Percentiles rank a stretch among this genome's conserved stretches.
These are phyloP conservation scores for Anhinga anhinga DNA, from an alignment of 2,113 vertebrate genomes.

Conservation along the genomic window DNA sequence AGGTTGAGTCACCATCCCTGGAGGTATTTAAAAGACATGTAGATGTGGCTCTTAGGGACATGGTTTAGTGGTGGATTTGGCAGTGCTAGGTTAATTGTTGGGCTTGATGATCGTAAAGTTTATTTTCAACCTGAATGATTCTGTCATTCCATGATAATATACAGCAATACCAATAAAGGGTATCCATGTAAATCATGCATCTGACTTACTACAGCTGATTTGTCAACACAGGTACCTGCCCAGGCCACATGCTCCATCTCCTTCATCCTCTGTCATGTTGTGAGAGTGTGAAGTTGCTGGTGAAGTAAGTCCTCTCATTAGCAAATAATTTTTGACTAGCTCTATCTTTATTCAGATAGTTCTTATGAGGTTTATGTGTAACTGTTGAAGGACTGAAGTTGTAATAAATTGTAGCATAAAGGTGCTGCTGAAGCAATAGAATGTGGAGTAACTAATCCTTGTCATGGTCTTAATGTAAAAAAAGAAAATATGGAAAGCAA, in stretches of 20 bases:
- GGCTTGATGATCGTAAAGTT: too few species aligned
- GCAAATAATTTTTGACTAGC: not conserved
- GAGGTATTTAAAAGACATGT: too few species aligned
- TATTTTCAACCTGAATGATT: too few species aligned
- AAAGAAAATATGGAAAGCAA: not conserved
- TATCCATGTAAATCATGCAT: not conserved
- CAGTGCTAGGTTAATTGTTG: too few species aligned
- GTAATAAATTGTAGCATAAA: not conserved
- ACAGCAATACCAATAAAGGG: not conserved
- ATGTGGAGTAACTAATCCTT: not conserved
- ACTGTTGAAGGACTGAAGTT: not conserved
- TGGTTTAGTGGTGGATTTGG: too few species aligned
- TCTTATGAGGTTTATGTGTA: not conserved
- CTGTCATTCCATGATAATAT: not conserved
- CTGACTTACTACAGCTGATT: not conserved
- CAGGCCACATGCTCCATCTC: rapidly evolving
- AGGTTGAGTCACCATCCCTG: too few species aligned
- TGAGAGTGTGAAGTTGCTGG: rapidly evolving
- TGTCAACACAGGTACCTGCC: not conserved
- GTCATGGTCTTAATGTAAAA: not conserved
- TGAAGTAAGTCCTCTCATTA: not conserved
- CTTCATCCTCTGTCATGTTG: not conserved
- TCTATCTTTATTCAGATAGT: not conserved
- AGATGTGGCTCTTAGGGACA: too few species aligned
- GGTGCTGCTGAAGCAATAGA: not conserved